Conservation (phyloP, 2,797 vertebrate species). For the Ptychobarbus kaznakovi region DNA sequence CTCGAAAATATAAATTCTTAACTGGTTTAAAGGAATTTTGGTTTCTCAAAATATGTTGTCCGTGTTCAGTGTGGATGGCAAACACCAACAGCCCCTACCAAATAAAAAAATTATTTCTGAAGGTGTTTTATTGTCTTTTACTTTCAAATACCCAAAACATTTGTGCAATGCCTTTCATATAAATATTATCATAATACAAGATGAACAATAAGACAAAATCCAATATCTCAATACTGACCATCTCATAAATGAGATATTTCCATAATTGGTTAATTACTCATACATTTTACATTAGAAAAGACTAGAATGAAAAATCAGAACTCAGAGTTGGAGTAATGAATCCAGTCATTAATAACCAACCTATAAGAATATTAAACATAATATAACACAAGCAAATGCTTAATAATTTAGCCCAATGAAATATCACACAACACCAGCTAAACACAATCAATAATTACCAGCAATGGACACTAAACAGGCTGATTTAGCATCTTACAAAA, state of each 20-base stretch:
- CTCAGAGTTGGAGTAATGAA: neutral
- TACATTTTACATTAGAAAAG: constrained; percentile 7
- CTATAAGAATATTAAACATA: neutral
- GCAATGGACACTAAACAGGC: neutral
- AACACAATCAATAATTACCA: neutral
- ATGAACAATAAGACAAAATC: constrained; percentile 7
- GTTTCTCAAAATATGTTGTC: constrained; percentile 24
- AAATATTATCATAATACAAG: constrained; percentile 7
- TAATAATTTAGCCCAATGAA: neutral
- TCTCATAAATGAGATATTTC: neutral
- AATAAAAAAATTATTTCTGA: constrained; percentile 48
- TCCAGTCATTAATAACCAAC: constrained; percentile 6
- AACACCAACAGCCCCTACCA: constrained; percentile 23
- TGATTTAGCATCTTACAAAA: neutral
- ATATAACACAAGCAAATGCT: neutral
- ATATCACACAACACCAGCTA: neutral
- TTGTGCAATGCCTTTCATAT: constrained; percentile 8
- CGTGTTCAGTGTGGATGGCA: constrained; percentile 26
- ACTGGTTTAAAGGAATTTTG: constrained; percentile 1
- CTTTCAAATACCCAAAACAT: constrained; percentile 24
- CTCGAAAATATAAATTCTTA: neutral
- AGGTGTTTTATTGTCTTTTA: neutral
- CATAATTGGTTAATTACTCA: neutral
- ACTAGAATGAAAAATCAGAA: neutral
- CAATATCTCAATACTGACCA: constrained; percentile 1